phyloP scores from a whole-genome alignment of 2,888 invertebrate genomes.

The Phragmatobia fuliginosa region DNA sequence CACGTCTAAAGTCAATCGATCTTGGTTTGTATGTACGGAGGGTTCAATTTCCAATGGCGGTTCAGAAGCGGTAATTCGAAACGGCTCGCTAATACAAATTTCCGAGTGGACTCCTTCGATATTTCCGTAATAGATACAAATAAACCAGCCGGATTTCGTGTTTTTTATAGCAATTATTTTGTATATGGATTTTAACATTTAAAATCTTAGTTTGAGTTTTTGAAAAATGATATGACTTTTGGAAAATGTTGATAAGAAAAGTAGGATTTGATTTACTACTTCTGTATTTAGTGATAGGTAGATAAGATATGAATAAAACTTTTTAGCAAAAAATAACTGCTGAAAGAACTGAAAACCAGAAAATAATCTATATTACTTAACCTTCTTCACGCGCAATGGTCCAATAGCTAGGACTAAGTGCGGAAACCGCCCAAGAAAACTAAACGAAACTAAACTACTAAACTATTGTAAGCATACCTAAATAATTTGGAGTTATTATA shows the following conservation, averaged over 20 bases:
- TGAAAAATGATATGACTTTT: background rate
- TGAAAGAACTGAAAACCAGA: no score
- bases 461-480: no score
- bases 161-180: background rate
- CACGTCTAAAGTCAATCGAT: constrained; percentile 24
- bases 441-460: no score
- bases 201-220: background rate
- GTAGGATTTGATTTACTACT: background rate
- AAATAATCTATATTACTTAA: no score
- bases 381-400: no score
- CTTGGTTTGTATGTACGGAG: constrained; percentile 17
- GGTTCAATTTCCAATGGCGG: constrained; percentile 36
- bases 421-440: no score
- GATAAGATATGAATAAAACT: no score
- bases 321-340: no score
- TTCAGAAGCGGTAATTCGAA: constrained; percentile 36
- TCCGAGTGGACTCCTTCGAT: constrained; percentile 38
- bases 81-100: constrained; percentile 38
- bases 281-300: no score
- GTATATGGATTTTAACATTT: constrained; percentile 15
- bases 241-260: background rate
- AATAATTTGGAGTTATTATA: no score
- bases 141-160: constrained; percentile 12
- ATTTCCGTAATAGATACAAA: constrained; percentile 39
- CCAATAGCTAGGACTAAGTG: no score